phyloP scores from a whole-genome alignment of 1,140 invertebrate genomes.

The Drosophila truncata region DNA sequence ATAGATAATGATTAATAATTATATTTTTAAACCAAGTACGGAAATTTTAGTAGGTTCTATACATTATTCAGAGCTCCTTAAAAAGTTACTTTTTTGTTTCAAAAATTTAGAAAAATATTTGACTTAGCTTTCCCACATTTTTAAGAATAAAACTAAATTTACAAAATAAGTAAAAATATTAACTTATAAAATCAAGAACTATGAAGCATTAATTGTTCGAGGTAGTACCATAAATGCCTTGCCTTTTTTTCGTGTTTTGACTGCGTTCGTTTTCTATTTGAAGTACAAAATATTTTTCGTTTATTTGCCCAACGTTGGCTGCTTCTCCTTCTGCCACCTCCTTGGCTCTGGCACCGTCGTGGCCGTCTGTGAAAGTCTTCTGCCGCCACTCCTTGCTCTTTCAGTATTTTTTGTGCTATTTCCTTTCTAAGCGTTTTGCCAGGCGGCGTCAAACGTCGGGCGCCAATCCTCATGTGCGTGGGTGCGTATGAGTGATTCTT shows the following conservation, averaged over 20 bases:
- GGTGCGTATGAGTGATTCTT: slow-evolving; percentile 82
- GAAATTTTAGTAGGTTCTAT: too few species aligned
- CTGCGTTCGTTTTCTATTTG: slow-evolving; percentile 56
- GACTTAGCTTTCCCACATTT: fast-evolving
- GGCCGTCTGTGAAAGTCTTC: slow-evolving; percentile 38
- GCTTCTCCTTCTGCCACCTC: slow-evolving; percentile 40
- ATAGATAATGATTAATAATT: background rate
- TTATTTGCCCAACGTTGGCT: slow-evolving; percentile 64
- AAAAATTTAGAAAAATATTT: background rate
- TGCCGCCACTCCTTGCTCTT: slow-evolving; percentile 22
- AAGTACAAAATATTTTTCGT: slow-evolving; percentile 78
- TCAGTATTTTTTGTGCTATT: slow-evolving; percentile 39
- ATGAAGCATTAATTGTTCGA: background rate
- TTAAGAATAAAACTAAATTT: background rate
- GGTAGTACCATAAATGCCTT: background rate
- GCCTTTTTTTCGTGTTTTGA: background rate
- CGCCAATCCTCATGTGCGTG: slow-evolving; percentile 70
- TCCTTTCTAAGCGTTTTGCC: slow-evolving; percentile 54
- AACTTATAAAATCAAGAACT: background rate
- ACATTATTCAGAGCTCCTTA: background rate
- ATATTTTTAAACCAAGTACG: background rate
- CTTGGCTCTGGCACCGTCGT: slow-evolving; percentile 67
- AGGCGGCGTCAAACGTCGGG: slow-evolving; percentile 60
- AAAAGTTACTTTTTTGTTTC: background rate
- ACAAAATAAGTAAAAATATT: background rate